Evolutionary conservation across 2,888 invertebrate genomes (phyloP).

Genomic region (Xanthorhoe spadicearia): DNA sequence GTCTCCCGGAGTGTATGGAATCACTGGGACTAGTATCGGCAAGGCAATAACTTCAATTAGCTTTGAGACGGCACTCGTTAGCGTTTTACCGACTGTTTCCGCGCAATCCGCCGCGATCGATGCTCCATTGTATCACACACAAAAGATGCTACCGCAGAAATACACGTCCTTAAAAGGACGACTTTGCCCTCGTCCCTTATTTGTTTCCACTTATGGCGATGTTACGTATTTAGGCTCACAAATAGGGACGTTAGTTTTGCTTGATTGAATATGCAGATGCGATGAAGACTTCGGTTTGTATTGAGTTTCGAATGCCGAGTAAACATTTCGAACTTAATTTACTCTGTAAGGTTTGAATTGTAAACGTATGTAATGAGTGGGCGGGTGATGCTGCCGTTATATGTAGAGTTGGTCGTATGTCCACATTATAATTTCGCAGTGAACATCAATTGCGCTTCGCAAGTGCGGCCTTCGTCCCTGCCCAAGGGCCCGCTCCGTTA

Average conservation of each 20-base stretch:
- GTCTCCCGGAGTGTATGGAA: slow-evolving; percentile 32
- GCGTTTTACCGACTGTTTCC: slow-evolving; percentile 68
- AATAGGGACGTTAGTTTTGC: slow-evolving; percentile 40
- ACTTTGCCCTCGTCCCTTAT: slow-evolving; percentile 64
- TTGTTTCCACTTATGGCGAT: slow-evolving; percentile 68
- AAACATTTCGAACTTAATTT: slow-evolving; percentile 22
- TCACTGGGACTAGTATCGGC: slow-evolving; percentile 31
- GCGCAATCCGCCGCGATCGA: slow-evolving; percentile 72
- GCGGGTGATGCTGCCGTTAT: slow-evolving; percentile 42
- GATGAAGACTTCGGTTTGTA: slow-evolving; percentile 34
- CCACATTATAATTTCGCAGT: slow-evolving; percentile 58
- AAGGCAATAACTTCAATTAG: slow-evolving; percentile 76
- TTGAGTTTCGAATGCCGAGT: slow-evolving; percentile 11
- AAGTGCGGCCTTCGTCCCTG: slow-evolving; percentile 60
- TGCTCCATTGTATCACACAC: slow-evolving; percentile 76
- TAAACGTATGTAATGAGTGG: slow-evolving; percentile 30
- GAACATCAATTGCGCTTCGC: slow-evolving; percentile 63
- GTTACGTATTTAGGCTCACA: slow-evolving; percentile 45
- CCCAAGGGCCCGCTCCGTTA: slow-evolving; percentile 74
- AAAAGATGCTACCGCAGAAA: slow-evolving; percentile 75
- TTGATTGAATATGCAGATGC: slow-evolving; percentile 39
- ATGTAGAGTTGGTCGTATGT: slow-evolving; percentile 53
- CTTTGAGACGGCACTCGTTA: slow-evolving; percentile 68
- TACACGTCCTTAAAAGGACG: slow-evolving; percentile 71
- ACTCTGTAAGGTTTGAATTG: slow-evolving; percentile 30